Evolutionary conservation across 2,797 vertebrate genomes (phyloP).

Genomic region (Thripadectes ignobilis): DNA sequence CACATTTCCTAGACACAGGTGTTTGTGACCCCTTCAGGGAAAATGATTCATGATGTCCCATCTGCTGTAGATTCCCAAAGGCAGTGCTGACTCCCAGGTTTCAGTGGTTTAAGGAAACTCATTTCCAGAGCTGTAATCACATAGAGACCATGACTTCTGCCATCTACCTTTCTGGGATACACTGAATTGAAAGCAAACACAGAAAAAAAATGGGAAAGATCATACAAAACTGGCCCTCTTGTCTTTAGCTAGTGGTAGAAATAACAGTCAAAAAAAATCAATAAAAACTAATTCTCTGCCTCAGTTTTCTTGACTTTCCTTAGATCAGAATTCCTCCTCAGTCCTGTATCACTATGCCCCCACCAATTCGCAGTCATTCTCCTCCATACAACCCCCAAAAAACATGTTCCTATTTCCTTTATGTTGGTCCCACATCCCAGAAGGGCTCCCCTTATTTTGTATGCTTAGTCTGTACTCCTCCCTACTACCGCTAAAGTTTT

Average conservation of each 20-base stretch:
- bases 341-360: not conserved
- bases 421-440: not conserved
- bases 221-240: not conserved
- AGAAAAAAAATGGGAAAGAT: not conserved
- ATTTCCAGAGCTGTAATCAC: conserved; percentile 12
- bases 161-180: not conserved
- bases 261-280: not conserved
- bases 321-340: not conserved
- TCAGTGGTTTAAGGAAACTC: not conserved
- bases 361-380: not conserved
- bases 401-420: not conserved
- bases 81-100: not conserved
- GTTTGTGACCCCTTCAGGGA: conserved; percentile 33
- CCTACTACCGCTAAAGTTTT: not conserved
- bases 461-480: not conserved
- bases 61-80: conserved; percentile 24
- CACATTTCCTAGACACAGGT: not conserved
- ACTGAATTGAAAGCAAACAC: not conserved
- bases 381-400: not conserved
- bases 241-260: not conserved
- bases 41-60: not conserved
- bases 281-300: not conserved
- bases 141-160: not conserved
- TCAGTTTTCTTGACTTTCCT: not conserved
- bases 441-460: not conserved